A percentile compares a stretch with the other conserved stretches of the same genome.
phyloP scores from a whole-genome alignment of 1,140 invertebrate species.

The Triops longicaudatus region DNA sequence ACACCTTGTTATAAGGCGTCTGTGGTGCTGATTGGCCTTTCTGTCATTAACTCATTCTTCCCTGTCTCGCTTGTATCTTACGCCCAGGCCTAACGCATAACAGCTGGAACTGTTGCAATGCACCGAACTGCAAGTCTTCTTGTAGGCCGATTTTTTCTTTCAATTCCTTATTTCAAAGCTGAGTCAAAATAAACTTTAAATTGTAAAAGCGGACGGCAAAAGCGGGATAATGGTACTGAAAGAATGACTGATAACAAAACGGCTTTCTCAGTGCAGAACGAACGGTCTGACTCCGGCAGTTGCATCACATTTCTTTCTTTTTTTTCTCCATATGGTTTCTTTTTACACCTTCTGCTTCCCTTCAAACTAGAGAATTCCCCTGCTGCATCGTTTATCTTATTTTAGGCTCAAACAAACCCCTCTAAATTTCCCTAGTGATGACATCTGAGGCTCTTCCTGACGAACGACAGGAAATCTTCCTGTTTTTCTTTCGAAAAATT shows the following conservation, averaged over 20 bases:
- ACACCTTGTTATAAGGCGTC: not conserved
- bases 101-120: not conserved
- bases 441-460: not conserved
- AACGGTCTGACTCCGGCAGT: not conserved
- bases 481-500: not conserved
- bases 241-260: not conserved
- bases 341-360: not conserved
- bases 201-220: no score
- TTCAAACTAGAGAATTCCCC: not conserved
- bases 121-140: not conserved
- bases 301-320: not conserved
- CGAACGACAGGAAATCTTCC: not conserved
- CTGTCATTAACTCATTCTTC: not conserved
- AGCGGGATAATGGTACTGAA: not conserved
- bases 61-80: not conserved
- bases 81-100: not conserved
- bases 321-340: not conserved
- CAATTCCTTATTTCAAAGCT: no score
- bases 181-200: no score
- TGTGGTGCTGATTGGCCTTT: not conserved
- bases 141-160: not conserved
- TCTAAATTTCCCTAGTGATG: not conserved
- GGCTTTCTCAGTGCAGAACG: not conserved
- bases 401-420: slow-evolving; percentile 9
- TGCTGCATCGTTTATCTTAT: not conserved